Base-by-base conservation (phyloP, 2,888 invertebrate species). In the Scaptomyza caliginosa region DNA sequence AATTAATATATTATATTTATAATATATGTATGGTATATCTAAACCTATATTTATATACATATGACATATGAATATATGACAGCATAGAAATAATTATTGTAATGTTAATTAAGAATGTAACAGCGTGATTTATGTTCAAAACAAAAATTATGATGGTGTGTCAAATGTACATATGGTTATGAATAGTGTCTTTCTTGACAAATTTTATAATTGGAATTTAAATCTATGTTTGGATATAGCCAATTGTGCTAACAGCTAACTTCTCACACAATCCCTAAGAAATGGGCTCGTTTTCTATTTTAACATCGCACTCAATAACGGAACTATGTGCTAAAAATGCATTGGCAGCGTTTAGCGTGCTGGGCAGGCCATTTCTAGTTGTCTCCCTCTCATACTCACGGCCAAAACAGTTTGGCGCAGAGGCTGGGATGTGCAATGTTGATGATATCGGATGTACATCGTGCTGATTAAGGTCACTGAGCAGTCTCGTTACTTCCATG, bases 221-320 rank as follows among this genome's bases (percentile, higher is more conserved):
- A 46, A 11, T 28, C 13, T 39, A 39, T 26, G 46, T 55, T 56
- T 62, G 46, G 32, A 56, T 40, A n/a, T 8, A 51, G 59, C 66
- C 38, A 46, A 48, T 50, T n/a, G n/a, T 7, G 0, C 36, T 26
- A 7, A 62, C 26, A 58, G 3, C 21, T 58, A 56, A 54, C 28
- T 48, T 54, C 17, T 5, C 8, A 5, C 7, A 23, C 6, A 26
- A n/a, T 17, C 16, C 23, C 60, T 58, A 78, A 43, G 43, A 32
- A 21, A 74, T 4, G n/a, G 70, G 38, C 6, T 86, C 80, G 49
- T 86, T 72, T 57, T 82, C 81, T 54, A 84, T 84, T 45, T 82
- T 82, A 36, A 82, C 85, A 64, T 82, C 81, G 43, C 81, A 82
- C 45, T 82, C 81, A 8, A 82, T 46, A 26, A 72, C 43, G 1